A percentile compares a stretch with the other conserved stretches of the same genome.
Conservation (phyloP, 2,797 vertebrate species). For the Garrulus glandarius region DNA sequence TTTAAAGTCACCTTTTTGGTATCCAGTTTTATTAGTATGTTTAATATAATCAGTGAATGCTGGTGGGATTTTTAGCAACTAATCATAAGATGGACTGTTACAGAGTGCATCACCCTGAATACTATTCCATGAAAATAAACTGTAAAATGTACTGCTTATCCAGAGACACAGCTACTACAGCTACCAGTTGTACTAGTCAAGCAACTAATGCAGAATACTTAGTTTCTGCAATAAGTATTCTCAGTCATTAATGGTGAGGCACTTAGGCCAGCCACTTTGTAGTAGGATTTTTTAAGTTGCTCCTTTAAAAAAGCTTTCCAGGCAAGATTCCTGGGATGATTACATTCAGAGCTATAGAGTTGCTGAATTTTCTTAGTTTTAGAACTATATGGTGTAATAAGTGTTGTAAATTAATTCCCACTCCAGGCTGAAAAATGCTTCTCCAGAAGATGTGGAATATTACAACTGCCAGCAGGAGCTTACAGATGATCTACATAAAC, state of each 20-base stretch:
- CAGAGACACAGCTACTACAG: not conserved
- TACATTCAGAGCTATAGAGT: not conserved
- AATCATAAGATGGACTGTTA: not conserved
- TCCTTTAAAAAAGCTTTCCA: not conserved
- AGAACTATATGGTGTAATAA: not conserved
- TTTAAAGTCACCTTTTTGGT: not conserved
- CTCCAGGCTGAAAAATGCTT: slow-evolving; percentile 90
- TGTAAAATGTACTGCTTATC: not conserved
- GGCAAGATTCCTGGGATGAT: not conserved
- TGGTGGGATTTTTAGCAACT: not conserved
- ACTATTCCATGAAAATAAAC: not conserved
- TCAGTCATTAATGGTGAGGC: not conserved
- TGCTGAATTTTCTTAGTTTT: not conserved
- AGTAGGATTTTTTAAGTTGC: not conserved
- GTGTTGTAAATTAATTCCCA: not conserved
- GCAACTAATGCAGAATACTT: not conserved
- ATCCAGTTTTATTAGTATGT: not conserved
- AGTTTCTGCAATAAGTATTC: not conserved
- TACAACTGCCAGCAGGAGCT: slow-evolving; percentile 96
- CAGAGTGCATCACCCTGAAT: not conserved
- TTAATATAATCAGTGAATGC: not conserved
- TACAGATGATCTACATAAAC: slow-evolving; percentile 94
- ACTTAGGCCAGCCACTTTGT: not conserved
- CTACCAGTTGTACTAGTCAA: not conserved
- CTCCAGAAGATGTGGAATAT: slow-evolving; percentile 97